These are phyloP conservation scores for Forbesichthys papilliferus DNA, from an alignment of 2,113 vertebrate genomes.

Conservation along the genomic window DNA sequence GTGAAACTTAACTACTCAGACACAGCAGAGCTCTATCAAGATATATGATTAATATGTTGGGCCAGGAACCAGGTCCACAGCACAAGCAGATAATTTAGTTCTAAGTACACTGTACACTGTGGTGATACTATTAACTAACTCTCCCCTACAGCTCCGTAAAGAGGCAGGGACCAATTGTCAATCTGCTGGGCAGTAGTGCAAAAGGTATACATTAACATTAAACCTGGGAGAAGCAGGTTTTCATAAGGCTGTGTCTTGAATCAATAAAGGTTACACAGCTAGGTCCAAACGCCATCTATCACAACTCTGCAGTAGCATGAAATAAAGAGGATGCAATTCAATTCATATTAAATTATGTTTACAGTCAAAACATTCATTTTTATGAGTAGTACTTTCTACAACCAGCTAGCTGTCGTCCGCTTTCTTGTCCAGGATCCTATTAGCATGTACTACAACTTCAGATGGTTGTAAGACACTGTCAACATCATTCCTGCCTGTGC, in stretches of 20 bases:
- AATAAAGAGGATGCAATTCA: slow-evolving; percentile 43
- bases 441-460: too few relatives aligned
- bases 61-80: slow-evolving; percentile 50
- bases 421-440: too few relatives aligned
- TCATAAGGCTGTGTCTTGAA: slow-evolving; percentile 48
- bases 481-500: too few relatives aligned
- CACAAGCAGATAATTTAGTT: slow-evolving; percentile 64
- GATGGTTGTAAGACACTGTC: too few relatives aligned
- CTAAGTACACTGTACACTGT: slow-evolving; percentile 56
- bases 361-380: too few relatives aligned
- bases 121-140: slow-evolving; percentile 64
- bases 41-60: slow-evolving; percentile 61
- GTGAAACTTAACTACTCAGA: slow-evolving; percentile 22
- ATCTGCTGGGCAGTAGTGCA: slow-evolving; percentile 47
- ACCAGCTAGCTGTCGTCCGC: too few relatives aligned
- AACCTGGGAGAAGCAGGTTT: slow-evolving; percentile 57
- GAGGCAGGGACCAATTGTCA: slow-evolving; percentile 55
- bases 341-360: slow-evolving; percentile 19
- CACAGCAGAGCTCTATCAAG: slow-evolving; percentile 53
- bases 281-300: slow-evolving; percentile 53
- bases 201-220: slow-evolving; percentile 63
- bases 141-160: slow-evolving; percentile 50
- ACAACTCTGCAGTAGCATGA: slow-evolving; percentile 30
- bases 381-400: too few relatives aligned
- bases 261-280: slow-evolving; percentile 59